Evolutionary conservation across 2,888 invertebrate species (phyloP).

Genomic region (Camponotus fellah): DNA sequence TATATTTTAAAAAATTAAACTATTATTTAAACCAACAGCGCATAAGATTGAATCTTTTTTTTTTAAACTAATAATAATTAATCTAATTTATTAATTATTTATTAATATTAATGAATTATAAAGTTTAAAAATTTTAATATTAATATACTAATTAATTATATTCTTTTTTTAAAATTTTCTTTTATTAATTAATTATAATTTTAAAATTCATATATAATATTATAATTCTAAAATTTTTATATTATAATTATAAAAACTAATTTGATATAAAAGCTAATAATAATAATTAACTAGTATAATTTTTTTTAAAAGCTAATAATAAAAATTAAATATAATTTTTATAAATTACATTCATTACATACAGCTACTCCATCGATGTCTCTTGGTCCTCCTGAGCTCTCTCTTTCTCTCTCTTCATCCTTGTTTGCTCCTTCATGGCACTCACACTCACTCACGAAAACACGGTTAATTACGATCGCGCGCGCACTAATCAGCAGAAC

Average conservation of each 20-base stretch:
- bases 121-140: no score
- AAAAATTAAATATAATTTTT: neutral
- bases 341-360: neutral
- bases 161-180: no score
- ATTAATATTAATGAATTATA: no score
- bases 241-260: no score
- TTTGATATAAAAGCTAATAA: no score
- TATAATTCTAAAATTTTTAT: no score
- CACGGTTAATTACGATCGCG: neutral
- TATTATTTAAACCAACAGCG: neutral
- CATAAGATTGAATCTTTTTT: neutral
- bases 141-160: no score
- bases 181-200: no score
- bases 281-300: no score
- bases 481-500: neutral
- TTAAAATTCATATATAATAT: no score
- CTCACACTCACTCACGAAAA: neutral
- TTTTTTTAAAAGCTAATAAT: neutral
- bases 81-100: no score
- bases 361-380: neutral
- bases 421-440: neutral
- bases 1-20: neutral
- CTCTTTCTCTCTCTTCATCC: constrained; percentile 1
- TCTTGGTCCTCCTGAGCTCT: neutral
- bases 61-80: neutral